Evolutionary conservation across 2,797 vertebrate species (phyloP).

Genomic region (Harpagifer antarcticus): DNA sequence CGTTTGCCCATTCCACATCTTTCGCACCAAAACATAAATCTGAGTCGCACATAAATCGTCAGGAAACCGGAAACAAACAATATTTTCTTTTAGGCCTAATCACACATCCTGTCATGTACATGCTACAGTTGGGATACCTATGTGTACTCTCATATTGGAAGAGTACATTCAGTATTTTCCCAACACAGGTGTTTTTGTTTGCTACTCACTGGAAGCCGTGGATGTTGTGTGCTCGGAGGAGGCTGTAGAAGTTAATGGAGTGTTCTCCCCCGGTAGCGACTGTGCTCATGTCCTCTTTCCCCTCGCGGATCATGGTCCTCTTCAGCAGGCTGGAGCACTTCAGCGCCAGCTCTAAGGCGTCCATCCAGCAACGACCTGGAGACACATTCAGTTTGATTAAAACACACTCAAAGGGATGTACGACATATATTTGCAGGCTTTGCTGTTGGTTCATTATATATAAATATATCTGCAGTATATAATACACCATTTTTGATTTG

Average conservation of each 20-base stretch:
- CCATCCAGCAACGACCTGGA: constrained; percentile 98
- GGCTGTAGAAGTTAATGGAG: constrained; percentile 94
- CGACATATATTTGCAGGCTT: not conserved
- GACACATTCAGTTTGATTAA: not conserved
- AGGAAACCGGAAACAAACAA: no score
- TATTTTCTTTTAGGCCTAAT: no score
- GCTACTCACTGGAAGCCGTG: constrained; percentile 92
- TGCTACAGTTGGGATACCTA: no score
- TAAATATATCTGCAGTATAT: no score
- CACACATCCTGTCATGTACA: no score
- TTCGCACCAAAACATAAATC: no score
- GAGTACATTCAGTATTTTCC: no score
- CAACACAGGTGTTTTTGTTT: not conserved
- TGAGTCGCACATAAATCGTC: no score
- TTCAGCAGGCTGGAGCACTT: constrained; percentile 98
- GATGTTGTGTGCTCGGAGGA: constrained; percentile 94
- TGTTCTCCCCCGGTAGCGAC: constrained; percentile 84
- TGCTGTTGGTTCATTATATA: not conserved
- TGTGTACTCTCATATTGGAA: no score
- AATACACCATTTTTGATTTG: no score
- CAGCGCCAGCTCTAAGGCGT: constrained; percentile 96
- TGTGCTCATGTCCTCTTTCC: constrained; percentile 91
- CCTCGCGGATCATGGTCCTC: constrained; percentile 97
- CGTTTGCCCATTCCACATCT: no score
- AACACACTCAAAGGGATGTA: not conserved